Evolutionary conservation across 2,888 invertebrate genomes (phyloP), one percentile per base, ranked within the genome.

Genomic region (Mythimna vitellina): DNA sequence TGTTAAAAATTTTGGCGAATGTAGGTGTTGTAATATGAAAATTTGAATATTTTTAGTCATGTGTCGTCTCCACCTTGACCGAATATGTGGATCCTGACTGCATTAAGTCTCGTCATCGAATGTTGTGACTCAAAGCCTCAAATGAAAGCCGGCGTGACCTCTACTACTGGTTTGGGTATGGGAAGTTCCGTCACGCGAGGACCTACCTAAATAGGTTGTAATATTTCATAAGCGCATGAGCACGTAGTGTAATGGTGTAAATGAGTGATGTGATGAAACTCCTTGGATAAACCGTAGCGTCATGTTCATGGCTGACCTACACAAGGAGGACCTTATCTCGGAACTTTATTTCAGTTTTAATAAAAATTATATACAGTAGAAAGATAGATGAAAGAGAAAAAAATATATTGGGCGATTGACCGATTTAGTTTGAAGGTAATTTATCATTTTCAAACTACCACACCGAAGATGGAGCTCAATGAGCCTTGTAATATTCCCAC

Each of bases 41-140:
- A 78, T 78, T 73, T 68, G 65, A 78, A 81, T 86, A 81, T 83
- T 74, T 84, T 82, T 79, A 80, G 77, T 86, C 63, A 75, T 76
- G 80, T 83, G 76, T 56, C 60, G 79, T 57, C 46, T 62, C 83
- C 87, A 89, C 94, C 94, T 95, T 95, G 95, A 94, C 95, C 94
- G 92, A 93, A 90, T 91, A 92, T 84, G 83, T 86, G 88, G 86
- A 91, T 93, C 93, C 93, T 93, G 88, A 89, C 87, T 86, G 82
- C 80, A 77, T 12, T 17, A 46, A 61, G 64, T 72, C 84, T 84
- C 94, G 92, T 93, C 95, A 93, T 92, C 89, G 85, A 80, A 88
- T 88, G 85, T 86, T 89, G 74, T 78, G 82, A 90, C 73, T 81
- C 80, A 87, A 92, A 92, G 20, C 56, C 80, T 62, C 46, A 80